Conservation (phyloP, 1,140 invertebrate genomes). For the Drosophila kepulauana region DNA sequence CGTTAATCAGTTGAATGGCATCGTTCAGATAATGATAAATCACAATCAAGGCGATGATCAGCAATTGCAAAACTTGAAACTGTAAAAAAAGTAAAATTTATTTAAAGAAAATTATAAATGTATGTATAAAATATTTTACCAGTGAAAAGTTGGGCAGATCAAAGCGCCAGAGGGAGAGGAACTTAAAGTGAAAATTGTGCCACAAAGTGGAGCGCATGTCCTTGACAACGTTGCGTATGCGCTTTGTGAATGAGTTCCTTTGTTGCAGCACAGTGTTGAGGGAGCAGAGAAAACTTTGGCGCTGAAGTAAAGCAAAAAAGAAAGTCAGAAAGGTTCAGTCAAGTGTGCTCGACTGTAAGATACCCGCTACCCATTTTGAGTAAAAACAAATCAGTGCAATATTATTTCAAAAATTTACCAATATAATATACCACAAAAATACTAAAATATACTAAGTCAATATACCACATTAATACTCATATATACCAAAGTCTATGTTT, state of each 20-base stretch:
- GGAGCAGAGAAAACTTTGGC: slow-evolving; percentile 23
- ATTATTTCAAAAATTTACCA: too few species aligned
- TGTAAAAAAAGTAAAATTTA: neutral
- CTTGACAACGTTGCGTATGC: slow-evolving; percentile 39
- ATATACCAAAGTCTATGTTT: too few species aligned
- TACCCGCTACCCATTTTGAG: too few species aligned
- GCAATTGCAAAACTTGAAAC: slow-evolving; percentile 15
- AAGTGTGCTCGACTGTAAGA: too few species aligned
- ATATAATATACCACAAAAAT: too few species aligned
- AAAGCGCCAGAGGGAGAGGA: slow-evolving; percentile 38
- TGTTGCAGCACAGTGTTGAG: slow-evolving; percentile 20
- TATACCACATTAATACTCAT: too few species aligned
- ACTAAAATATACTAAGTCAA: too few species aligned
- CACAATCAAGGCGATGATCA: slow-evolving; percentile 59
- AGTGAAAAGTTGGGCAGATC: slow-evolving; percentile 42
- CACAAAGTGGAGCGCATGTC: slow-evolving; percentile 40
- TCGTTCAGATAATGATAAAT: slow-evolving; percentile 62
- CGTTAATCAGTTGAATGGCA: slow-evolving; percentile 53
- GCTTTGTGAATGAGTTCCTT: slow-evolving; percentile 18
- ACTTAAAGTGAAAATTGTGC: slow-evolving; percentile 33
- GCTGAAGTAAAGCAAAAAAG: slow-evolving; percentile 22
- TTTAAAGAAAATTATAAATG: neutral
- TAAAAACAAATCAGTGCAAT: too few species aligned
- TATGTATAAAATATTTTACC: slow-evolving; percentile 16
- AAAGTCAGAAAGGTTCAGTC: too few species aligned